A percentile compares a stretch with the other conserved stretches of the same genome.
These are phyloP conservation scores for Vireo altiloquus DNA, from an alignment of 2,113 vertebrate species.

Conservation along the genomic window DNA sequence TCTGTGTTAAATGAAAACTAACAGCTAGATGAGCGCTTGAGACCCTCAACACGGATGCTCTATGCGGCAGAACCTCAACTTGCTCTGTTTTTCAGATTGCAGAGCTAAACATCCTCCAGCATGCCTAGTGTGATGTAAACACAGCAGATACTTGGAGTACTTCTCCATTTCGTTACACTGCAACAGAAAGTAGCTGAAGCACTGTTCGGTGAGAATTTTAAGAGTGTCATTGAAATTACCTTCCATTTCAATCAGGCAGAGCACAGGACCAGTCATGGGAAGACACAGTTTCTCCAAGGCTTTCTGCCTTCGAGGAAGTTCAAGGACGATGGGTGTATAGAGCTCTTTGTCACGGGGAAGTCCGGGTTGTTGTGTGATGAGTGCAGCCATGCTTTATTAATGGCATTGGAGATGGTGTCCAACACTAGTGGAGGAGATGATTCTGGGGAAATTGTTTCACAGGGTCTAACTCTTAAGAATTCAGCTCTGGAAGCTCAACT, in stretches of 20 bases:
- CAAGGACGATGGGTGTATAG: not conserved
- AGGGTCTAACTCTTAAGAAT: not conserved
- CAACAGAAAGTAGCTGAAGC: not conserved
- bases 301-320: not conserved
- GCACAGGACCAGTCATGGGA: not conserved
- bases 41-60: not conserved
- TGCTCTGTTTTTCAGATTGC: not conserved
- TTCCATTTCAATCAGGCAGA: not conserved
- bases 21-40: not conserved
- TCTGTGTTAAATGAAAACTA: not conserved
- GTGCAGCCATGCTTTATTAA: not conserved
- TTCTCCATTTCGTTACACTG: not conserved
- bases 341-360: not conserved
- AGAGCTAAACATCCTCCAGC: not conserved
- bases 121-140: not conserved
- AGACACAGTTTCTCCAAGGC: not conserved
- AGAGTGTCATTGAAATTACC: not conserved
- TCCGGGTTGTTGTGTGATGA: not conserved
- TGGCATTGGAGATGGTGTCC: not conserved
- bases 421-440: not conserved
- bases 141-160: not conserved
- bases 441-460: not conserved
- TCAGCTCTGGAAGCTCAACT: not conserved
- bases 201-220: not conserved
- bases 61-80: not conserved